Evolutionary conservation across 2,113 vertebrate genomes (phyloP), one percentile per base, ranked within the genome.

Genomic region (Oncorhynchus gorbuscha): DNA sequence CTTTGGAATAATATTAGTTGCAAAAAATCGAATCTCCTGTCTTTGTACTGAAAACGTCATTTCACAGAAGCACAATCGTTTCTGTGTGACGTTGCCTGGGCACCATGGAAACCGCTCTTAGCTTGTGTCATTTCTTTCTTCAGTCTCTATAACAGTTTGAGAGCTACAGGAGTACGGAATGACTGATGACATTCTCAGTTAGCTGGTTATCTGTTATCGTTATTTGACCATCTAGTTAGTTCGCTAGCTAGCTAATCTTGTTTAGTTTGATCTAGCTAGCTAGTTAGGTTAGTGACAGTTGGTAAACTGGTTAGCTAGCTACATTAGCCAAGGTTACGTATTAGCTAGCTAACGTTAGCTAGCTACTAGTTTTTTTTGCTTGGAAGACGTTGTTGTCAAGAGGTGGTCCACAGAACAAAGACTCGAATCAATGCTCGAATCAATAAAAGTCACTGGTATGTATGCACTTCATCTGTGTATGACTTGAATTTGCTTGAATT

Each of bases 391-490:
- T 45, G 26, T 70, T 35, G 5, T 28, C n/a, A 67, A 20, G 35
- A 14, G 16, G 51, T 55, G 12, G 3, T 5, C 16, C 3, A 12
- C 39, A 45, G 39, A 45, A 45, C 39, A 45, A 20, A 39, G 3
- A 4, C 59, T 3, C 2, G 61, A 65, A 64, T 45, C 66, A 65
- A 93, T 92, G 90, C 85, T 92, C 78, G 88, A 92, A 75, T 90
- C 90, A 4, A 93, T 91, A 61, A 79, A 91, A 76, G 90, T 92
- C 0, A 93, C 86, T 82, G 92, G 92, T 93, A 87, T 81, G 72
- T 73, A 14, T 78, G 5, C 28, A 7, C 72, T 67, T 32, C 9
- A 45, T 45, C 39, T 28, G 1, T 28, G 1, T 69, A 55, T 48
- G n/a, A 5, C 1, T 1, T 18, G 7, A 16, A 22, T 55, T 65